phyloP scores from a whole-genome alignment of 1,140 invertebrate genomes.

The Notospermus geniculatus region DNA sequence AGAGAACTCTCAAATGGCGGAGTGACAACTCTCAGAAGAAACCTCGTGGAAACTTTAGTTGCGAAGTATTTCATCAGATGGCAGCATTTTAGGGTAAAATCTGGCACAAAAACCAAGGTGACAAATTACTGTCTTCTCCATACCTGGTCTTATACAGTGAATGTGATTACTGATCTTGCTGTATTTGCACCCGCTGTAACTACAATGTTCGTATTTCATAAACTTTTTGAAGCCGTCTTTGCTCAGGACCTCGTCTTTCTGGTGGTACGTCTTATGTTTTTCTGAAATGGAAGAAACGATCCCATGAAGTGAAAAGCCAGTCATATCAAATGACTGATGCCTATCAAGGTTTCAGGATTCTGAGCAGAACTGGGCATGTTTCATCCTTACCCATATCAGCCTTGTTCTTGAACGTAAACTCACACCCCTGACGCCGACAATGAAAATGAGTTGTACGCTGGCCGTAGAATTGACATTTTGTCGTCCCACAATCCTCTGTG shows the following conservation, averaged over 20 bases:
- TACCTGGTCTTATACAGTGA: constrained; percentile 88
- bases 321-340: too few relatives aligned
- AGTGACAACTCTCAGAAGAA: too few relatives aligned
- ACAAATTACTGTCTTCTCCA: constrained; percentile 22
- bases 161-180: constrained; percentile 96
- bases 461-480: constrained; percentile 87
- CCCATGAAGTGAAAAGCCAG: too few relatives aligned
- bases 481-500: constrained; percentile 84
- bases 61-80: too few relatives aligned
- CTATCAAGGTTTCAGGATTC: too few relatives aligned
- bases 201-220: constrained; percentile 93
- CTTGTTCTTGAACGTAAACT: constrained; percentile 98
- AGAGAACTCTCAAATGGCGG: too few relatives aligned
- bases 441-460: constrained; percentile 97
- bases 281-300: constrained; percentile 65
- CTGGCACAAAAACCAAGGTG: too few relatives aligned
- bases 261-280: constrained; percentile 98
- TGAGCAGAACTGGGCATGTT: too few relatives aligned
- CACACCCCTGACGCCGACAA: constrained; percentile 83
- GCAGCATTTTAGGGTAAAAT: too few relatives aligned
- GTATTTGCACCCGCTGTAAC: constrained; percentile 87
- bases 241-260: constrained; percentile 92
- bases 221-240: constrained; percentile 98
- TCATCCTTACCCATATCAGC: constrained; percentile 96
- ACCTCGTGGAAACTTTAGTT: too few relatives aligned